These are phyloP conservation scores for Aleiodes alternator DNA, from an alignment of 2,888 invertebrate genomes.

Conservation along the genomic window DNA sequence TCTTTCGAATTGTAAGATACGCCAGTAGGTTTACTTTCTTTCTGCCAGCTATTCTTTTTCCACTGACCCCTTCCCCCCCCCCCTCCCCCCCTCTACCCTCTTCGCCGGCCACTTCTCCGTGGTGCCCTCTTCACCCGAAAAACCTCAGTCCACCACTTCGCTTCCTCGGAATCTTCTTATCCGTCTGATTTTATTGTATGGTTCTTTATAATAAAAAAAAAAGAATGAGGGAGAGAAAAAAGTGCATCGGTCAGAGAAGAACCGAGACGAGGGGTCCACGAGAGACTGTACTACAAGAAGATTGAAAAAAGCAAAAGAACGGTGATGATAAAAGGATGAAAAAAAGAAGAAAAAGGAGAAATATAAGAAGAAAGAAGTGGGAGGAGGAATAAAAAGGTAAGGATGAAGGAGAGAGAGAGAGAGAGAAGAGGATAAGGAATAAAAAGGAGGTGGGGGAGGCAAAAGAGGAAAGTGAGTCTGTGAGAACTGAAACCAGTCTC, in stretches of 20 bases:
- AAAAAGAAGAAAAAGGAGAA: not conserved
- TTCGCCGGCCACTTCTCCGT: conserved; percentile 34
- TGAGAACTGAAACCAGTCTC: conserved; percentile 63
- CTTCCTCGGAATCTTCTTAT: conserved; percentile 53
- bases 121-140: conserved; percentile 37
- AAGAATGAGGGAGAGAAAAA: conserved; percentile 36
- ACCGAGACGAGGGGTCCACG: conserved; percentile 32
- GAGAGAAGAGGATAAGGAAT: conserved; percentile 24
- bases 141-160: conserved; percentile 44
- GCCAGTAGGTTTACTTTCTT: conserved; percentile 36
- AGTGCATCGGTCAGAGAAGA: conserved; percentile 46
- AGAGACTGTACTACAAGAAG: conserved; percentile 45
- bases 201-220: conserved; percentile 29
- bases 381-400: conserved; percentile 37
- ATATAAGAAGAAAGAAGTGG: conserved; percentile 21
- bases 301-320: conserved; percentile 5
- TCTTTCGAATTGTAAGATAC: conserved; percentile 49
- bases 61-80: conserved; percentile 29
- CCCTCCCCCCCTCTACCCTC: not conserved
- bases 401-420: conserved; percentile 5
- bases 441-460: conserved; percentile 33
- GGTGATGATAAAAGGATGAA: not conserved
- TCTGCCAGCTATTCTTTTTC: not conserved
- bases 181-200: conserved; percentile 53
- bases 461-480: conserved; percentile 51